Evolutionary conservation across 1,140 invertebrate genomes (phyloP), one percentile per base, ranked within the genome.

Genomic region (Neotoxoptera formosana): DNA sequence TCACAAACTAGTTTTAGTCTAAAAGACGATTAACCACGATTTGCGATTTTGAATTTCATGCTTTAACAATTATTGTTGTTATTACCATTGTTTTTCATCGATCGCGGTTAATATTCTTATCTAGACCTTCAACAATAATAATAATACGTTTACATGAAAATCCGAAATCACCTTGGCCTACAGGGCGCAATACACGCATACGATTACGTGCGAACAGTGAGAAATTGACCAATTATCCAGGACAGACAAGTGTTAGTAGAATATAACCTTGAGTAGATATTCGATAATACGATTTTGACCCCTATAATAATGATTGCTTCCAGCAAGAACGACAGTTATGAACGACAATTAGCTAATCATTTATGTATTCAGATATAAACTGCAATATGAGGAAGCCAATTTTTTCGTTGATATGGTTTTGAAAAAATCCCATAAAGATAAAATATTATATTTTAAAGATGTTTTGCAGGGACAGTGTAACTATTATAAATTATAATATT

Each of bases 111-210:
- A 34, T 89, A 89, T 89, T 89, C 9, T 30, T 89, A 89, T 56
- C n/a, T 48, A 87, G 88, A 53, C 88, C 88, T 89, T 89, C 88
- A 36, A 41, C 51, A 36, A 11, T 56, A 51, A 56, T 56, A 56
- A 56, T 48, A n/a, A 36, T 9, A 53, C 45, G 21, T 89, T 89
- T 56, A 41, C 21, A 53, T 34, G 34, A 89, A 89, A 89, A 53
- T 1, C 48, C n/a, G 9, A 89, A 89, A 89, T 41, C 34, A 89
- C 88, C 88, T 89, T 89, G 88, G 88, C 88, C 88, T 56, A 89
- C 51, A 89, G 88, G 51, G 51, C 20, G 88, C 34, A 56, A 41
- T 56, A 86, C 30, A 89, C 48, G 34, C 23, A 89, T n/a, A 88
- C 14, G 20, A 87, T 51, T 51, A 53, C 51, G n/a, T 23, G 88